Conservation (phyloP, 1,140 invertebrate species). For the Ceratoteleas bidentatus region DNA sequence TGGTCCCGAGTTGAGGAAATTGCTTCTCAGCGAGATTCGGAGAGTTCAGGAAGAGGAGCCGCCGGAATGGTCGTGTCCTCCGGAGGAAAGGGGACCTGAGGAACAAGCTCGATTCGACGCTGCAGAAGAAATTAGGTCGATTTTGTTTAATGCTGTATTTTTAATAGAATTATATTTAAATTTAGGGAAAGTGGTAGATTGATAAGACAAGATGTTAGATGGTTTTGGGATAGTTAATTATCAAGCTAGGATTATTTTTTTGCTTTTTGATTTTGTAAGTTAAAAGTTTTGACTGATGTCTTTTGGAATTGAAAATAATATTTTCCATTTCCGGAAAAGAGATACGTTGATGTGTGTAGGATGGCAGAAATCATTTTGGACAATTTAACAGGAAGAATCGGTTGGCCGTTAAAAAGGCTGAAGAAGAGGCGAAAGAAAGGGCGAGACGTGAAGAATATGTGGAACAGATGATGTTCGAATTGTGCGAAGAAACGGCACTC, state of each 20-base stretch:
- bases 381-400: slow-evolving; percentile 33
- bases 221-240: neutral
- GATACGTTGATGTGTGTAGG: too few species aligned
- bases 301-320: too few species aligned
- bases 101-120: slow-evolving; percentile 54
- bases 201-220: too few species aligned
- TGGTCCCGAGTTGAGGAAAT: slow-evolving; percentile 87
- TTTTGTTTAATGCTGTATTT: neutral
- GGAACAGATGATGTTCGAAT: slow-evolving; percentile 71
- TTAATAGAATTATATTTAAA: neutral
- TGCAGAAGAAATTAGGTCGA: slow-evolving; percentile 69
- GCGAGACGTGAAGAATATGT: slow-evolving; percentile 71
- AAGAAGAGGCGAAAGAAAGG: slow-evolving; percentile 60
- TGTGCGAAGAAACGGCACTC: slow-evolving; percentile 72
- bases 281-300: too few species aligned
- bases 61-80: slow-evolving; percentile 29
- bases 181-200: neutral
- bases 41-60: slow-evolving; percentile 65
- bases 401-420: slow-evolving; percentile 46
- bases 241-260: neutral
- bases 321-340: too few species aligned
- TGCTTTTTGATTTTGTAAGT: neutral
- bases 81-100: slow-evolving; percentile 33
- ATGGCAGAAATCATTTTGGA: too few species aligned
- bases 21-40: slow-evolving; percentile 88